Evolutionary conservation across 2,113 vertebrate species (phyloP).

Genomic region (Muntiacus muntjak): DNA sequence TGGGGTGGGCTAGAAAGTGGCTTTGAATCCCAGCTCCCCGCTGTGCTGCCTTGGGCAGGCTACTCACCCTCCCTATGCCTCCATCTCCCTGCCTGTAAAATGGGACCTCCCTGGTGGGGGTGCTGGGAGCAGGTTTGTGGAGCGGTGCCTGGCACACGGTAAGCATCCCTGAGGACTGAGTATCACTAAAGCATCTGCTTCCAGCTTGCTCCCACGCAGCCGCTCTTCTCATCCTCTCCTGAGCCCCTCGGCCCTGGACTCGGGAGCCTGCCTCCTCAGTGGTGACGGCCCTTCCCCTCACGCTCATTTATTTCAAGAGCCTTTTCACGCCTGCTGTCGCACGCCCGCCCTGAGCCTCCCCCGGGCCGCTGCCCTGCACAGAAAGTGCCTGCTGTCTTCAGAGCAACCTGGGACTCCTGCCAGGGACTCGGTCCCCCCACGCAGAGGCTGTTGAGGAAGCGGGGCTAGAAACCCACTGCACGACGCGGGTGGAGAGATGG

Average conservation of each 20-base stretch:
- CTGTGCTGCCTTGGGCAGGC: neutral
- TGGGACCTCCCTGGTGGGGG: neutral
- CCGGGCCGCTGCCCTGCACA: neutral
- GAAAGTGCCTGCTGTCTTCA: neutral
- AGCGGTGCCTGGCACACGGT: accelerated
- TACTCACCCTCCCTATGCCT: neutral
- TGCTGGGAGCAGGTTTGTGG: neutral
- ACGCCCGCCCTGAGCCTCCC: neutral
- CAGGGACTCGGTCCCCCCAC: neutral
- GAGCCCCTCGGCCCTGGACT: neutral
- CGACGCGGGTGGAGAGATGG: neutral
- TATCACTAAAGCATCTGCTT: neutral
- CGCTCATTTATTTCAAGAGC: neutral
- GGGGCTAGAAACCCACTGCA: neutral
- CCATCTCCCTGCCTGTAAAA: neutral
- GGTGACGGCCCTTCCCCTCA: neutral
- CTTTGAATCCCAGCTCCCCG: neutral
- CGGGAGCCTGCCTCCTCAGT: neutral
- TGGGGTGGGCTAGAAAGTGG: neutral
- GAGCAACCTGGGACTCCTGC: neutral
- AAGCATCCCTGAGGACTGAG: neutral
- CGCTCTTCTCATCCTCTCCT: neutral
- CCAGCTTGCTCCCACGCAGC: accelerated
- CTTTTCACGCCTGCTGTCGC: neutral
- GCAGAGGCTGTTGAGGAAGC: neutral